Evolutionary conservation across 1,140 invertebrate genomes (phyloP).

Genomic region (Hormaphis cornu): DNA sequence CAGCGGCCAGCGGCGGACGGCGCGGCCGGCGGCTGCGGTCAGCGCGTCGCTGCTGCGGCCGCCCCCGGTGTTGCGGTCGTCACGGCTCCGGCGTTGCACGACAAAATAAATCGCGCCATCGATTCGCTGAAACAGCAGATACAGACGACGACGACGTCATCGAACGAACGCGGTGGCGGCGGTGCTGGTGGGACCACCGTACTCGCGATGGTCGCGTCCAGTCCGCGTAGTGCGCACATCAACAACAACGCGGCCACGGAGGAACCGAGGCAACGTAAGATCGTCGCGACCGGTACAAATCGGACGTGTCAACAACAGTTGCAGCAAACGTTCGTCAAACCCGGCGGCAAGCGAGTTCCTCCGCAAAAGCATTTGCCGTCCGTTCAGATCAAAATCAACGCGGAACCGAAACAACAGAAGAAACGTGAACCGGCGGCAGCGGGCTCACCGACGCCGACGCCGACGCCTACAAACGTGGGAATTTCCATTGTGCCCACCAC

Average conservation of each 20-base stretch:
- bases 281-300: background rate
- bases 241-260: background rate
- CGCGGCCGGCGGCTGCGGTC: background rate
- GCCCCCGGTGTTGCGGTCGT: background rate
- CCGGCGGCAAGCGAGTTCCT: too few relatives aligned
- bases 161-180: background rate
- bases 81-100: background rate
- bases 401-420: too few relatives aligned
- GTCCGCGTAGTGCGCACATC: background rate
- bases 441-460: too few relatives aligned
- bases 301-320: background rate
- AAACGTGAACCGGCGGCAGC: too few relatives aligned
- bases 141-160: background rate
- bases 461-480: too few relatives aligned
- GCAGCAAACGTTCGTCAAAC: too few relatives aligned
- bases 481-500: too few relatives aligned
- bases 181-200: background rate
- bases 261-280: background rate
- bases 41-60: background rate
- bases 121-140: conserved; percentile 7
- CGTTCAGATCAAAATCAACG: too few relatives aligned
- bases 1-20: background rate
- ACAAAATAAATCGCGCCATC: conserved; percentile 14
- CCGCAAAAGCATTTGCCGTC: too few relatives aligned
- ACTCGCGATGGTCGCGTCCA: background rate